Evolutionary conservation across 23 tunicate genomes (phyloP), one percentile per base, ranked within the genome.

Genomic region (Phallusia fumigata): DNA sequence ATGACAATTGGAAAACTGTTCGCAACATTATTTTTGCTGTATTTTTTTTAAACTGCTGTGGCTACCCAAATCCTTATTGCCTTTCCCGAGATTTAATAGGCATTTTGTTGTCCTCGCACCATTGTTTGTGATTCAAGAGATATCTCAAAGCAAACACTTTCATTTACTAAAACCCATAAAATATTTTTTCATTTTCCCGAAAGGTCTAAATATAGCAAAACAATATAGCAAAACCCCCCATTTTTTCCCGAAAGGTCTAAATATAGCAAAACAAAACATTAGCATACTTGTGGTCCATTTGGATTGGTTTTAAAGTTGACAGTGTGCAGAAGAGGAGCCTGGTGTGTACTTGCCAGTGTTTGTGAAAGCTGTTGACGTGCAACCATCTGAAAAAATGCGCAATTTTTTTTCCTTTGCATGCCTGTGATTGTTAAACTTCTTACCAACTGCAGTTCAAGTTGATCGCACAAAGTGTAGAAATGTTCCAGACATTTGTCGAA

Each of bases 401-500:
- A 32, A 11, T 33, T 3, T 6, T 22, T 24, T 6, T 24, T 21
- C 13, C 28, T 58, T 58, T 58, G 11, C 69, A 6, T 1, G 3
- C 26, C 5, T 24, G 13, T 16, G 3, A 21, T 22, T 58, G 28
- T 3, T 58, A 58, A 21, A 21, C 15, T 51, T 58, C 77, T 74
- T 31, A 74, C 77, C 24, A 88, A 35, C 33, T 88, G 83, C 18
- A 34, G 32, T 75, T 88, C 93, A 1, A 88, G 81, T 53, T 82
- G 84, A 79, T 88, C 86, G 50, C 93, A 88, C 22, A 88, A 79
- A 34, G 79, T 79, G 69, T 82, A 88, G 78, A 88, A 88, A 10
- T 88, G 93, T 79, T 88, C 93, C 6, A 88, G 77, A 44, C 85
- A 80, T 78, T 84, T 88, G 76, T 79, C 87, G 65, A 88, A 88